Evolutionary conservation across 2,113 vertebrate genomes (phyloP).

Genomic region (Bufo gargarizans): DNA sequence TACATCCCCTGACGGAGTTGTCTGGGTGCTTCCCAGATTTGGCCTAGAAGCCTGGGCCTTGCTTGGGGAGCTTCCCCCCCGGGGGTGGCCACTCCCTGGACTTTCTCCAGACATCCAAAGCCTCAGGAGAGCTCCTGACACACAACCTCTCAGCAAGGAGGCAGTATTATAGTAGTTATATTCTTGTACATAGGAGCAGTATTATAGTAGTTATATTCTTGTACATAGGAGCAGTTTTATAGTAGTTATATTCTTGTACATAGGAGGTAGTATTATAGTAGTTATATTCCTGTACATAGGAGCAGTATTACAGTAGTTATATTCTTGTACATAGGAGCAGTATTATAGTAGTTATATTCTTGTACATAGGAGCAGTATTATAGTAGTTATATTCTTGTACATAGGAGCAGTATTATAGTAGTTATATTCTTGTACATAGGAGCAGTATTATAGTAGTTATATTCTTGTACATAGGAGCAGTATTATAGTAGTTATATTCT

Average conservation of each 20-base stretch:
- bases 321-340: neutral
- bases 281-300: neutral
- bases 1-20: too few relatives aligned
- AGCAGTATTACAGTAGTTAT: neutral
- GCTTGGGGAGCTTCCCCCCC: too few relatives aligned
- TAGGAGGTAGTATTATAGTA: neutral
- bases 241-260: neutral
- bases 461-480: neutral
- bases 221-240: neutral
- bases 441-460: neutral
- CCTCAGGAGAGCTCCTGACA: too few relatives aligned
- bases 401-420: neutral
- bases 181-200: neutral
- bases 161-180: neutral
- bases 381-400: neutral
- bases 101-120: too few relatives aligned
- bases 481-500: neutral
- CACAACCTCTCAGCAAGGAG: too few relatives aligned
- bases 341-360: slow-evolving; percentile 16
- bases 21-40: too few relatives aligned
- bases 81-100: too few relatives aligned
- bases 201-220: neutral
- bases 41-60: too few relatives aligned
- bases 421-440: neutral
- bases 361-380: neutral